Evolutionary conservation across 2,113 vertebrate genomes (phyloP).

Genomic region (Tetrao urogallus): DNA sequence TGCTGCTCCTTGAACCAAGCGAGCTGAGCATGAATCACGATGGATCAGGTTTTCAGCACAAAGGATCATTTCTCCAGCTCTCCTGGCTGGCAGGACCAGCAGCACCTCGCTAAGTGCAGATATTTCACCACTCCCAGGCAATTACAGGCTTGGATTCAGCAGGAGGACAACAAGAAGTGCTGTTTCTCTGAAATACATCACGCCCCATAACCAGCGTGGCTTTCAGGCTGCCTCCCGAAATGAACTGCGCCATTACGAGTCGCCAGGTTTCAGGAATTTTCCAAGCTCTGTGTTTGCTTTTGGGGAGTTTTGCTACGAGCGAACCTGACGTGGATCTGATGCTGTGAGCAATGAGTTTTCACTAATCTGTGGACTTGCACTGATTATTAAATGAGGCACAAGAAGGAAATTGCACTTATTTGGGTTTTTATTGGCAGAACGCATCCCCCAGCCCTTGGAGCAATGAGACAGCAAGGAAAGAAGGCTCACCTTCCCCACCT

Average conservation of each 20-base stretch:
- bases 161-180: neutral
- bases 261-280: neutral
- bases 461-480: neutral
- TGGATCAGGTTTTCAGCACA: neutral
- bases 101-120: neutral
- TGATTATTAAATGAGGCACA: neutral
- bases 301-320: neutral
- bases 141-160: neutral
- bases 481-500: neutral
- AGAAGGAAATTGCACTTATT: neutral
- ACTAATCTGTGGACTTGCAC: neutral
- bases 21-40: neutral
- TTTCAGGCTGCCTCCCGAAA: neutral
- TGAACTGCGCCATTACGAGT: neutral
- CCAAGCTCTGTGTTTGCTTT: neutral
- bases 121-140: neutral
- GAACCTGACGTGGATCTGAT: neutral
- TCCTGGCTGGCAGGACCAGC: neutral
- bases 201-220: accelerated
- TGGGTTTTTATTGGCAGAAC: neutral
- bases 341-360: neutral
- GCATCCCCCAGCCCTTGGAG: neutral
- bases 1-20: neutral
- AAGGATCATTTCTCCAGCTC: neutral
- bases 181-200: neutral